Evolutionary conservation across 2,797 vertebrate species (phyloP).

Genomic region (Lithobates pipiens): DNA sequence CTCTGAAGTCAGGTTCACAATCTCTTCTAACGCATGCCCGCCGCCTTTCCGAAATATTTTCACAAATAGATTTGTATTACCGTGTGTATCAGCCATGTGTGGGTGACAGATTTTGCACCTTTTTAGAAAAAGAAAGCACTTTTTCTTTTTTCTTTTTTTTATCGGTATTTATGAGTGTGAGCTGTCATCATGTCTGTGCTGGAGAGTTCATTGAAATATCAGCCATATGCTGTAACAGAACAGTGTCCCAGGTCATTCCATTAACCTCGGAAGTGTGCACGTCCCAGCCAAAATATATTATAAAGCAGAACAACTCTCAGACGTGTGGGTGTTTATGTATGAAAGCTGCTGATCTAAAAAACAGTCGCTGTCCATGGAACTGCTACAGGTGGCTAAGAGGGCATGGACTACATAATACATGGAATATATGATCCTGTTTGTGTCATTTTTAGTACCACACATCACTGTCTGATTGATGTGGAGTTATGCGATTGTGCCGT

Average conservation of each 20-base stretch:
- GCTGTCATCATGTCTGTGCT: not conserved
- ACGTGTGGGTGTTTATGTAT: constrained; percentile 1
- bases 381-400: not conserved
- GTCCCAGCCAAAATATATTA: not conserved
- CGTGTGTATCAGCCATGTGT: no score
- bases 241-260: not conserved
- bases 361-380: not conserved
- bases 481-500: no score
- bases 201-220: not conserved
- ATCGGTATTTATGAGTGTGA: not conserved
- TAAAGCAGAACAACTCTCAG: not conserved
- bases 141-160: no score
- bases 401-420: not conserved
- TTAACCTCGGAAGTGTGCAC: not conserved
- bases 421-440: no score
- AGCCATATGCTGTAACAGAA: not conserved
- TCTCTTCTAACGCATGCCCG: no score
- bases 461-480: no score
- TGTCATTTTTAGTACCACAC: no score
- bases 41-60: no score
- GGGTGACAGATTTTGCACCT: no score
- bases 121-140: no score
- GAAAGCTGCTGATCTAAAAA: not conserved
- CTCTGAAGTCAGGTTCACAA: no score
- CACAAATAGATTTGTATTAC: no score